These are phyloP conservation scores for Catostylus mosaicus DNA, from an alignment of 30 jellyfish, hydroid and myxozoan genomes.

Conservation along the genomic window DNA sequence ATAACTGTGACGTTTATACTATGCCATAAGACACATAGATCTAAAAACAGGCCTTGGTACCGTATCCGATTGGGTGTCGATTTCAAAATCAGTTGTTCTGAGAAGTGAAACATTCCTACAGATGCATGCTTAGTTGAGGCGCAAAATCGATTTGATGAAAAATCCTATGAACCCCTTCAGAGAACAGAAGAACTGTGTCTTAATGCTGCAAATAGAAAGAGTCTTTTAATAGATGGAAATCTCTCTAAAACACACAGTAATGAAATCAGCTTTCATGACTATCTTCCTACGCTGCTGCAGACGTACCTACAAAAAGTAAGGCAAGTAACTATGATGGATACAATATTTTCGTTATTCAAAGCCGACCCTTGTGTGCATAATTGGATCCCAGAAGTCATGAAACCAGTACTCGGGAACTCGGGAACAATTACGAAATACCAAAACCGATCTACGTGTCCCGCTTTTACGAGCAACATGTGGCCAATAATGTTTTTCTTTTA, in stretches of 20 bases:
- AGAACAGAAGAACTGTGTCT: background rate
- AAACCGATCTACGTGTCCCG: too few species aligned
- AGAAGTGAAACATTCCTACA: background rate
- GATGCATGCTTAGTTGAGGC: background rate
- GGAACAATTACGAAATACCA: too few species aligned
- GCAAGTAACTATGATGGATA: slow-evolving; percentile 43
- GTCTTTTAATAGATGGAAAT: background rate
- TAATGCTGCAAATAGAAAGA: background rate
- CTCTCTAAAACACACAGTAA: background rate
- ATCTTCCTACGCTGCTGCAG: background rate
- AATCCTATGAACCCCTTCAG: background rate
- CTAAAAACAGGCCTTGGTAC: too few species aligned
- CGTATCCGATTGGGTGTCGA: too few species aligned
- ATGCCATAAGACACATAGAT: too few species aligned
- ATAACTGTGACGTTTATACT: too few species aligned
- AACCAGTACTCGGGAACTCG: too few species aligned
- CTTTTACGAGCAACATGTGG: too few species aligned
- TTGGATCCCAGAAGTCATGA: slow-evolving; percentile 23
- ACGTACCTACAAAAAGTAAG: slow-evolving; percentile 17
- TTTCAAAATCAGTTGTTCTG: too few species aligned
- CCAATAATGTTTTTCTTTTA: too few species aligned
- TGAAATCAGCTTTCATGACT: slow-evolving; percentile 13
- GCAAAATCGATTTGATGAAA: background rate
- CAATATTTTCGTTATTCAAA: slow-evolving; percentile 1
- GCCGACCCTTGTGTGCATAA: background rate